Evolutionary conservation across 2,797 vertebrate species (phyloP).

Genomic region (Etheostoma nigrum): DNA sequence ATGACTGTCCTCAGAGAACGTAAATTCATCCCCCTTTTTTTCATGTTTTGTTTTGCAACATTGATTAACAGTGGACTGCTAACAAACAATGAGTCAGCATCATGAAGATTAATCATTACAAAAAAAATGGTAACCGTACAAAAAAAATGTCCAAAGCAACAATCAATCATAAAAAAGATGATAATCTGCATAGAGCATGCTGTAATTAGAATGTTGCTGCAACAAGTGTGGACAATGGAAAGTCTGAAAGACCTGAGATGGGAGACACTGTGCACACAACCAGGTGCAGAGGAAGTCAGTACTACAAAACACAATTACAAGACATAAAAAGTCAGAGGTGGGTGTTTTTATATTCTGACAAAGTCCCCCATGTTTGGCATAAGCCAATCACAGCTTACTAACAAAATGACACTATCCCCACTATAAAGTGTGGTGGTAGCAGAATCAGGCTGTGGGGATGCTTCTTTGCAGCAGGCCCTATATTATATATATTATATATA

Average conservation of each 20-base stretch:
- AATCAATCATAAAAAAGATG: background rate
- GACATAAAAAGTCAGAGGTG: background rate
- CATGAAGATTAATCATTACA: background rate
- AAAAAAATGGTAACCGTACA: background rate
- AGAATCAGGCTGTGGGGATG: slow-evolving; percentile 5
- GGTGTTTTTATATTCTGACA: background rate
- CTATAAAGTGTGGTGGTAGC: background rate
- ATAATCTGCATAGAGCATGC: background rate
- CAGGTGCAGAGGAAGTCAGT: background rate
- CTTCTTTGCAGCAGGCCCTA: slow-evolving; percentile 20
- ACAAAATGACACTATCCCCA: background rate
- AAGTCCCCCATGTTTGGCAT: background rate
- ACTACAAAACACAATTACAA: background rate
- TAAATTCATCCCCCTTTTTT: background rate
- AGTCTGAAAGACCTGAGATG: background rate
- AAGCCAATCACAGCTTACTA: background rate
- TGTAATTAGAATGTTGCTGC: background rate
- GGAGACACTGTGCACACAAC: background rate
- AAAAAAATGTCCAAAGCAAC: background rate
- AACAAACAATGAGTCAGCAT: background rate
- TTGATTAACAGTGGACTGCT: slow-evolving; percentile 14
- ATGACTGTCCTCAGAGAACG: slow-evolving; percentile 11
- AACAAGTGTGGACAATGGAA: background rate
- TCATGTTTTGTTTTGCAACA: slow-evolving; percentile 18
- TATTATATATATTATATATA: background rate